These are phyloP conservation scores for Drosophila flavopinicola DNA, from an alignment of 2,888 invertebrate genomes.

Conservation along the genomic window DNA sequence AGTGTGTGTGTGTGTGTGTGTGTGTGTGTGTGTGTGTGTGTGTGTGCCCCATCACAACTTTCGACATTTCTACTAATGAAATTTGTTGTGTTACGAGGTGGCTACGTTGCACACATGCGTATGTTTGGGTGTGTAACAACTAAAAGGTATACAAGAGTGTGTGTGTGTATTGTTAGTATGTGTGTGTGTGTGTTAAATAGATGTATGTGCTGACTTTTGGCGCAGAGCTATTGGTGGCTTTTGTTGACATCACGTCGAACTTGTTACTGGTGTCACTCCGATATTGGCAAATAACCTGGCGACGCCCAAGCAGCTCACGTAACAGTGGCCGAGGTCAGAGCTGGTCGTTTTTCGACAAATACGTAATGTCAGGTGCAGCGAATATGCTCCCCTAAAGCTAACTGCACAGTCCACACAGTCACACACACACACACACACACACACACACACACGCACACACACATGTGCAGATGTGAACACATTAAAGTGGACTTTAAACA, in stretches of 20 bases:
- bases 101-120: slow-evolving; percentile 26
- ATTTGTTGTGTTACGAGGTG: slow-evolving; percentile 36
- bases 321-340: slow-evolving; percentile 42
- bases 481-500: slow-evolving; percentile 4
- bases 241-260: slow-evolving; percentile 74
- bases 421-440: too few species aligned
- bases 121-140: slow-evolving; percentile 7
- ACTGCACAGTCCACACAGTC: too few species aligned
- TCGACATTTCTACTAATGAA: slow-evolving; percentile 74
- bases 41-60: slow-evolving; percentile 47
- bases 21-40: too few species aligned
- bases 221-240: slow-evolving; percentile 31
- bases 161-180: neutral
- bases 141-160: neutral
- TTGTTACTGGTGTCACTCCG: slow-evolving; percentile 63
- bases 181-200: slow-evolving; percentile 12
- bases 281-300: slow-evolving; percentile 48
- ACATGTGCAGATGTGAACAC: neutral
- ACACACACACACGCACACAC: neutral
- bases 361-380: slow-evolving; percentile 4
- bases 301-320: slow-evolving; percentile 35
- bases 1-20: slow-evolving; percentile 20
- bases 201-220: slow-evolving; percentile 27
- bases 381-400: slow-evolving; percentile 27
- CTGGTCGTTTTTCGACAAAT: slow-evolving; percentile 42